Evolutionary conservation across 2,113 vertebrate genomes (phyloP), one percentile per base, ranked within the genome.

Genomic region (Numenius arquata): DNA sequence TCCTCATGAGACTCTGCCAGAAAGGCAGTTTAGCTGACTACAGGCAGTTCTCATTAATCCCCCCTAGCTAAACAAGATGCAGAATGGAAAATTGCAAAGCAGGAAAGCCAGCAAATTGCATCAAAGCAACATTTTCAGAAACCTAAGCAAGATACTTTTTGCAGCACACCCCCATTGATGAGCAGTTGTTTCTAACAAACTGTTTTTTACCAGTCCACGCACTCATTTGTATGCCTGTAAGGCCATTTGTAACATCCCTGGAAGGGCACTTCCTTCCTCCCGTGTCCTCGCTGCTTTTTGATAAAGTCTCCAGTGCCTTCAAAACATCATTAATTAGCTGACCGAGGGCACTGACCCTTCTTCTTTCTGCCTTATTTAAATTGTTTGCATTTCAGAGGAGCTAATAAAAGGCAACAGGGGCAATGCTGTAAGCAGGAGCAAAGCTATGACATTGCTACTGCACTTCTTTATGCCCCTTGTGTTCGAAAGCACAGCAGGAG

Each of bases 31-130:
- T 55, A 92, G 89, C 88, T 94, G 91, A 89, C 80, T 91, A 15
- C 83, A 94, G 88, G 62, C 94, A 95, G 55, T 48, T 79, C 70
- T 79, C 88, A 67, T 79, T 85, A 92, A 93, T 92, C 86, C n/a
- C 23, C 27, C 65, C 73, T 61, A 58, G 43, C 68, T 87, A 94
- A 96, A 94, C 81, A 89, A 96, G 95, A 89, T 20, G 76, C 43
- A 65, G 91, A 83, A 85, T 47, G 74, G 73, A 90, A 93, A 94
- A 81, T 1, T 12, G 68, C 47, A 72, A 87, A 85, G 88, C 73
- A 76, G 70, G 53, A 82, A 92, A 85, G 32, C 38, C 55, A 67
- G 74, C 15, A 77, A 83, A 89, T 66, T 80, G 38, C 36, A 91
- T 68, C 32, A 78, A 94, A 95, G 41, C 26, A 85, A 41, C 62